Conservation (phyloP, 1,140 invertebrate species). For the Zaprionus vittiger region DNA sequence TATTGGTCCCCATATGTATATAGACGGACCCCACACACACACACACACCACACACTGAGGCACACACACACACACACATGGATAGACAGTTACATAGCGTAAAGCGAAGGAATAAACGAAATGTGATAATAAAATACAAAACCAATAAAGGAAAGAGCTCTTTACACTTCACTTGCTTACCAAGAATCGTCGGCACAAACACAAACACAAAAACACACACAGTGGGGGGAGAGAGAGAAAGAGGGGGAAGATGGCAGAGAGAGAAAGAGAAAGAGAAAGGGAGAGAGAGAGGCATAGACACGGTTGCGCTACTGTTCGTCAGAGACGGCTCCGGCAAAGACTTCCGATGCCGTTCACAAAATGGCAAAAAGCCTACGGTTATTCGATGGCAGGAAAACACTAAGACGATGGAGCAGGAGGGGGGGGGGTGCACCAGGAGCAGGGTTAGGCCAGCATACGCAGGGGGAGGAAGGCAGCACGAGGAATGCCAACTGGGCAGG, state of each 20-base stretch:
- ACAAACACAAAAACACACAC: constrained; percentile 30
- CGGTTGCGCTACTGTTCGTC: constrained; percentile 32
- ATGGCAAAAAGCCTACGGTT: constrained; percentile 70
- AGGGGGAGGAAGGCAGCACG: neutral
- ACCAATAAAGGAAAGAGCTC: constrained; percentile 84
- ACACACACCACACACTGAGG: constrained; percentile 26
- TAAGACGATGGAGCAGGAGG: neutral
- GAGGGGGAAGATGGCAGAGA: neutral
- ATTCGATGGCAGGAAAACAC: constrained; percentile 51
- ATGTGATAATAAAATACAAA: constrained; percentile 84
- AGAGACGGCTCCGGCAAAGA: constrained; percentile 39
- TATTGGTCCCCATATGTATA: constrained; percentile 17
- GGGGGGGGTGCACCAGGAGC: neutral
- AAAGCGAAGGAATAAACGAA: constrained; percentile 70
- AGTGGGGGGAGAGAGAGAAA: neutral
- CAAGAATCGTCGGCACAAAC: constrained; percentile 62
- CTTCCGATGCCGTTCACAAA: constrained; percentile 65
- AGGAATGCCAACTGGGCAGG: constrained; percentile 12
- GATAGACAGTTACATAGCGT: constrained; percentile 37
- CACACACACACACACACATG: constrained; percentile 20
- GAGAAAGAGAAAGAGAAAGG: neutral
- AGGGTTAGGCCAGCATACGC: no score
- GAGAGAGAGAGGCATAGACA: constrained; percentile 7
- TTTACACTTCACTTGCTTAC: constrained; percentile 84
- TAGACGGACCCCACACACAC: constrained; percentile 40